phyloP scores from a whole-genome alignment of 2,888 invertebrate genomes.

The Chelonus formosanus region DNA sequence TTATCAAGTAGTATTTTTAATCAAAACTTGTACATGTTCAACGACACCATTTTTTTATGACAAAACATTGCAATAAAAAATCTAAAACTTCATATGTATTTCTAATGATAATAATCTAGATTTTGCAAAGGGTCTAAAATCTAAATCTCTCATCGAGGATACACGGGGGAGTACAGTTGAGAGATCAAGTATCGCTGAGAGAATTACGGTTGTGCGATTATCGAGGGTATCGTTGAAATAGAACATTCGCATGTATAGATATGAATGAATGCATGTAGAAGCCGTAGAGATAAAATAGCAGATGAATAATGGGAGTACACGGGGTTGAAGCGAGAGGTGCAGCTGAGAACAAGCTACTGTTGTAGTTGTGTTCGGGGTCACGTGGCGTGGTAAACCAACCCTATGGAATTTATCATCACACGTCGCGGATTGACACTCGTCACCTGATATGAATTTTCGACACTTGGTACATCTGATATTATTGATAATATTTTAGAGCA shows the following conservation, averaged over 20 bases:
- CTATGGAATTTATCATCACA: slow-evolving; percentile 48
- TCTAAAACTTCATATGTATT: no score
- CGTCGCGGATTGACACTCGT: slow-evolving; percentile 36
- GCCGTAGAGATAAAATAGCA: slow-evolving; percentile 9
- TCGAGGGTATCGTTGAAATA: slow-evolving; percentile 38
- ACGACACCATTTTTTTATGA: no score
- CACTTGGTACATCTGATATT: slow-evolving; percentile 1
- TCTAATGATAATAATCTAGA: slow-evolving; percentile 2
- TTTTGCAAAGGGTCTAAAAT: not conserved
- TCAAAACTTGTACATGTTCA: no score
- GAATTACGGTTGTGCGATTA: slow-evolving; percentile 49
- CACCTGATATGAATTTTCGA: slow-evolving; percentile 7
- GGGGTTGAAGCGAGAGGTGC: not conserved
- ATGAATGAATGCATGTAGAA: not conserved
- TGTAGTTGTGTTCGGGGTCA: slow-evolving; percentile 40
- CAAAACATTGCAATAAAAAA: no score
- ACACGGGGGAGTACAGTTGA: slow-evolving; percentile 2
- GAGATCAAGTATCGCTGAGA: slow-evolving; percentile 40
- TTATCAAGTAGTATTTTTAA: no score
- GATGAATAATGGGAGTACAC: slow-evolving; percentile 10
- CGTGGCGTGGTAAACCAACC: slow-evolving; percentile 46
- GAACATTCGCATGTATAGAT: slow-evolving; percentile 1
- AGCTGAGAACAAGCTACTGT: slow-evolving; percentile 30
- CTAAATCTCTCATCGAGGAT: slow-evolving; percentile 10
- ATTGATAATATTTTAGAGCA: not conserved